Evolutionary conservation across 2,113 vertebrate species (phyloP), one percentile per base, ranked within the genome.

Genomic region (Paracanthobrama guichenoti): DNA sequence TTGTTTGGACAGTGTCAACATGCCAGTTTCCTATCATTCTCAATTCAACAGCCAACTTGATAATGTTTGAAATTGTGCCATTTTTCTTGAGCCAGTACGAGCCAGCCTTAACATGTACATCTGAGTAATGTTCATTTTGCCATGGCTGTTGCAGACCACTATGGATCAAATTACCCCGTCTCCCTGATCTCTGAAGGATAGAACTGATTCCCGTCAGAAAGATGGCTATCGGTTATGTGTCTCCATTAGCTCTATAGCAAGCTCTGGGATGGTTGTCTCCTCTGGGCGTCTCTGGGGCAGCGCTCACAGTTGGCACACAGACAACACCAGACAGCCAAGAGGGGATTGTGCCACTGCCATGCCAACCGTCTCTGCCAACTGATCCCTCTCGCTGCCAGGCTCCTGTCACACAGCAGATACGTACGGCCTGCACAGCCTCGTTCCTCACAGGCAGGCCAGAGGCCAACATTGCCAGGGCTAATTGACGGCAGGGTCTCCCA

Each of bases 381-480:
- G 59, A 72, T 64, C 42, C 55, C 28, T 46, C 62, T 76, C 62
- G 2, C 59, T 82, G 86, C 84, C 90, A 89, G 87, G 84, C 83
- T 88, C 81, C 86, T 90, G 90, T 87, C 90, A 87, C 60, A 79
- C 83, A 79, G 64, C 81, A 86, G 80, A 85, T 89, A 89, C 83
- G 66, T 84, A 59, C 64, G 60, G 79, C 81, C 81, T 83, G 79
- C 84, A 59, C 76, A 73, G 69, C 31, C 50, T 85, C 76, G 22
- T 74, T 87, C 73, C 22, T 81, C 46, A 57, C 64, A 79, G 64
- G 64, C 73, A 44, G 79, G 59, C 28, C 78, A 50, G 55, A 80
- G 77, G 24, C 0, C 12, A 57, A 59, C 84, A 74, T 10, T 28
- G 77, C 77, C 77, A 75, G 75, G 46, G 79, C 82, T 86, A 88